Evolutionary conservation across 1,140 invertebrate genomes (phyloP).

Genomic region (Cylas formicarius): DNA sequence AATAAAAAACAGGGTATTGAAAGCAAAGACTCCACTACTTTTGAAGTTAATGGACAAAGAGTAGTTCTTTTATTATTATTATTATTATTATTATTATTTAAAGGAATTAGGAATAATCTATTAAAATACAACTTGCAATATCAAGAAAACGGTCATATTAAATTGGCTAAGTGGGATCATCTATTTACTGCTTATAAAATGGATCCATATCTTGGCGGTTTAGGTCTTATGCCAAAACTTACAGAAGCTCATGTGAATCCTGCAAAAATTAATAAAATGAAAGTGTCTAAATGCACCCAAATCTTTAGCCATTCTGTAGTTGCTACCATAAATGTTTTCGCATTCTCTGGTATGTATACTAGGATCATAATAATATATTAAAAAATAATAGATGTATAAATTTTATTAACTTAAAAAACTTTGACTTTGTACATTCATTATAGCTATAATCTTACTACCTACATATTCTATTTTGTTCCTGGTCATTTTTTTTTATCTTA

Average conservation of each 20-base stretch:
- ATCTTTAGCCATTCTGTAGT: conserved; percentile 25
- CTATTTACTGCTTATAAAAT: conserved; percentile 18
- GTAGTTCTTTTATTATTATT: conserved; percentile 28
- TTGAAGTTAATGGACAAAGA: conserved; percentile 25
- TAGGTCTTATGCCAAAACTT: conserved; percentile 25
- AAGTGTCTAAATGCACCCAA: conserved; percentile 31
- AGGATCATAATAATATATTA: too few species aligned
- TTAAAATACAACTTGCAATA: conserved; percentile 7
- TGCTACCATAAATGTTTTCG: conserved; percentile 8
- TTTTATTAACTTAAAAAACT: too few species aligned
- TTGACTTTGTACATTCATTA: too few species aligned
- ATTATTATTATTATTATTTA: conserved; percentile 36
- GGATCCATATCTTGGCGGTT: conserved; percentile 15
- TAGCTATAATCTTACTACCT: too few species aligned
- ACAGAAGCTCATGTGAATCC: conserved; percentile 27
- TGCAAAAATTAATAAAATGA: conserved; percentile 30
- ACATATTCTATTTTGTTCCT: too few species aligned
- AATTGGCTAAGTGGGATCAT: conserved; percentile 13
- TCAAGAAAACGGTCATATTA: background rate
- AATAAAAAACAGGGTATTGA: conserved; percentile 15
- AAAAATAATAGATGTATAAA: too few species aligned
- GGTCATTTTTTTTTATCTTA: too few species aligned
- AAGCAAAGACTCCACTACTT: conserved; percentile 18
- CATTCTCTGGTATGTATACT: conserved; percentile 9
- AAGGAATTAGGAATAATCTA: conserved; percentile 35